Conservation (phyloP, 2,888 invertebrate species). For the Dimorphilus gyrociliatus region DNA sequence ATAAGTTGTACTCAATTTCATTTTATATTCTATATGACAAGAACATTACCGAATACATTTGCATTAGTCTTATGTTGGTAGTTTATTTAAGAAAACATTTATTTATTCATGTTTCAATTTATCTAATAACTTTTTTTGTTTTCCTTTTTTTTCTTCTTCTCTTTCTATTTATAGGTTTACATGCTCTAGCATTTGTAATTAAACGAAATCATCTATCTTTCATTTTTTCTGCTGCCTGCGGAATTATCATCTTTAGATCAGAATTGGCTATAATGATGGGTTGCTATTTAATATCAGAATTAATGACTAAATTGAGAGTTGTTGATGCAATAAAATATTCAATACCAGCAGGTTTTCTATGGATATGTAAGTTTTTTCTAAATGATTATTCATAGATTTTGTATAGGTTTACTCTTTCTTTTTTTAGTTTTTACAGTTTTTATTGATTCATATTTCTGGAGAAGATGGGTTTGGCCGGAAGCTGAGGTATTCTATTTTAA, state of each 20-base stretch:
- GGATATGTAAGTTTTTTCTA: slow-evolving; percentile 44
- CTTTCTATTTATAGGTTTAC: slow-evolving; percentile 53
- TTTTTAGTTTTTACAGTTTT: slow-evolving; percentile 54
- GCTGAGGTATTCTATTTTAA: slow-evolving; percentile 94
- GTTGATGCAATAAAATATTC: slow-evolving; percentile 32
- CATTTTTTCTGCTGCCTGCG: slow-evolving; percentile 64
- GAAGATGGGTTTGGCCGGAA: slow-evolving; percentile 77
- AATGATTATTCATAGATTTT: background rate
- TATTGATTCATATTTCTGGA: slow-evolving; percentile 87
- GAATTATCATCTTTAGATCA: slow-evolving; percentile 72
- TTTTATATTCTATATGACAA: slow-evolving; percentile 86
- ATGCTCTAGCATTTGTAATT: slow-evolving; percentile 71
- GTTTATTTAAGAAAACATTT: background rate
- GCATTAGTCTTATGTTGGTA: slow-evolving; percentile 69
- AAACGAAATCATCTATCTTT: slow-evolving; percentile 56
- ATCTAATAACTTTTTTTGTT: too few relatives aligned
- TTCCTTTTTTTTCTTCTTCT: too few relatives aligned
- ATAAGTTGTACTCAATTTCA: slow-evolving; percentile 86
- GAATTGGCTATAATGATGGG: slow-evolving; percentile 71
- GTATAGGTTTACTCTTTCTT: too few relatives aligned
- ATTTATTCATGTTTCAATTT: too few relatives aligned
- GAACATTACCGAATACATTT: slow-evolving; percentile 86
- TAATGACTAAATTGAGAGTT: slow-evolving; percentile 52
- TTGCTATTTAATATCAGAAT: slow-evolving; percentile 60
- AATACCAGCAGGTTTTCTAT: slow-evolving; percentile 27